phyloP scores from a whole-genome alignment of 2,797 vertebrate genomes.

The Otolemur crassicaudatus region DNA sequence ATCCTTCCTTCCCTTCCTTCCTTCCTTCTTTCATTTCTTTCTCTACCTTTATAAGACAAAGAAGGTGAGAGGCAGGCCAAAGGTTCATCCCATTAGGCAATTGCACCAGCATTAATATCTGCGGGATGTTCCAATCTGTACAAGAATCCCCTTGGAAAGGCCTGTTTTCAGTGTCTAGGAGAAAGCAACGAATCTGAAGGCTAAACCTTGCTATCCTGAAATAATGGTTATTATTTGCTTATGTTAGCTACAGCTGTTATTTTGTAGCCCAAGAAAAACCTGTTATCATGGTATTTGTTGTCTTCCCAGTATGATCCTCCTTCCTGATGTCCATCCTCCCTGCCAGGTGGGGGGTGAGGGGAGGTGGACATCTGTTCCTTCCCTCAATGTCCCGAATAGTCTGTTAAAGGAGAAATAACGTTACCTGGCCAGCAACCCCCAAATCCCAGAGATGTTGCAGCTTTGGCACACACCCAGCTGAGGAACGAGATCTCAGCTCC shows the following conservation, averaged over 20 bases:
- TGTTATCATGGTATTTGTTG: not conserved
- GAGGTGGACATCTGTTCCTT: slow-evolving; percentile 17
- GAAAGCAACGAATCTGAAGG: slow-evolving; percentile 57
- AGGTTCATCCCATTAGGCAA: not conserved
- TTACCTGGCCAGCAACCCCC: not conserved
- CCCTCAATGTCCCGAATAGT: not conserved
- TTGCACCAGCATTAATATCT: not conserved
- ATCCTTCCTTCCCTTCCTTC: slow-evolving; percentile 44
- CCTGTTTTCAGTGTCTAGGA: slow-evolving; percentile 49
- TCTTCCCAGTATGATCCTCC: not conserved
- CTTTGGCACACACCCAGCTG: slow-evolving; percentile 45
- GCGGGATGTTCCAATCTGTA: not conserved
- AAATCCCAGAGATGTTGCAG: not conserved
- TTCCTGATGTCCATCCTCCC: not conserved
- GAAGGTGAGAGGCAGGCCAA: not conserved
- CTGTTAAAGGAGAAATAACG: slow-evolving; percentile 30
- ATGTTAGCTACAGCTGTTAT: slow-evolving; percentile 31
- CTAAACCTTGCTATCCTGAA: slow-evolving; percentile 11
- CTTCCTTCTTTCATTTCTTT: not conserved
- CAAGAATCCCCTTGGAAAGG: not conserved
- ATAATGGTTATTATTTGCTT: slow-evolving; percentile 72
- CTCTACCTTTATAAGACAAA: slow-evolving; percentile 23
- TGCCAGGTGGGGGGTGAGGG: not conserved
- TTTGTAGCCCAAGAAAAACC: slow-evolving; percentile 12
- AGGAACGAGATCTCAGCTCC: slow-evolving; percentile 16